A percentile compares a stretch with the other conserved stretches of the same genome.
Evolutionary conservation across 1,140 invertebrate species (phyloP).

Genomic region (Eciton burchellii): DNA sequence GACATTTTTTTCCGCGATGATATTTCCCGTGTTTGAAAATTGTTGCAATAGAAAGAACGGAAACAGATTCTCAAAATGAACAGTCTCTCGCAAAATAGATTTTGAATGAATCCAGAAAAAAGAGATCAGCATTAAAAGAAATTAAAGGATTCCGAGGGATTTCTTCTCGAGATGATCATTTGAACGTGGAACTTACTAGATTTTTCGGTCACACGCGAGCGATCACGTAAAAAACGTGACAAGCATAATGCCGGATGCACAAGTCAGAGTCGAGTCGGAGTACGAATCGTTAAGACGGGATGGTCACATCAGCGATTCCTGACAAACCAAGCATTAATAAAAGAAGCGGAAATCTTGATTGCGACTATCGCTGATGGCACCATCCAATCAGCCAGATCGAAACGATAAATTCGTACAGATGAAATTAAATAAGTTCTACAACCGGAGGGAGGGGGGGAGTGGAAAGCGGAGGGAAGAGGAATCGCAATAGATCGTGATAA

Average conservation of each 20-base stretch:
- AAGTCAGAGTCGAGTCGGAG: conserved; percentile 22
- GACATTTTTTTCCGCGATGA: neutral
- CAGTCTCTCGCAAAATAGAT: neutral
- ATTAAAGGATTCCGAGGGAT: neutral
- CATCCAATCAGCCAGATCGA: conserved; percentile 43
- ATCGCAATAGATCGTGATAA: neutral
- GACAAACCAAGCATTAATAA: conserved; percentile 64
- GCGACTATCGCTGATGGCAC: conserved; percentile 43
- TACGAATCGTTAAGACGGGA: conserved; percentile 63
- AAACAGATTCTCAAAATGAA: neutral
- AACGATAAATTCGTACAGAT: conserved; percentile 28
- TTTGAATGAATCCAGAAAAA: neutral
- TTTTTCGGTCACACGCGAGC: neutral
- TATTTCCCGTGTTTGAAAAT: neutral
- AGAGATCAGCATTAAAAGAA: neutral
- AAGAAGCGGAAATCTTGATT: conserved; percentile 63
- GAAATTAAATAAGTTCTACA: conserved; percentile 7
- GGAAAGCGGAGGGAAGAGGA: no score
- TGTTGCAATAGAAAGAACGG: neutral
- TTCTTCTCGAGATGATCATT: neutral
- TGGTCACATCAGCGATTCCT: conserved; percentile 67
- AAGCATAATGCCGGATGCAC: conserved; percentile 34
- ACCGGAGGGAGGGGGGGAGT: neutral
- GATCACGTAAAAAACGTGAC: conserved; percentile 47
- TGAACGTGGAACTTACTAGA: conserved; percentile 1